phyloP scores from a whole-genome alignment of 2,888 invertebrate species.

The Eristalis pertinax region DNA sequence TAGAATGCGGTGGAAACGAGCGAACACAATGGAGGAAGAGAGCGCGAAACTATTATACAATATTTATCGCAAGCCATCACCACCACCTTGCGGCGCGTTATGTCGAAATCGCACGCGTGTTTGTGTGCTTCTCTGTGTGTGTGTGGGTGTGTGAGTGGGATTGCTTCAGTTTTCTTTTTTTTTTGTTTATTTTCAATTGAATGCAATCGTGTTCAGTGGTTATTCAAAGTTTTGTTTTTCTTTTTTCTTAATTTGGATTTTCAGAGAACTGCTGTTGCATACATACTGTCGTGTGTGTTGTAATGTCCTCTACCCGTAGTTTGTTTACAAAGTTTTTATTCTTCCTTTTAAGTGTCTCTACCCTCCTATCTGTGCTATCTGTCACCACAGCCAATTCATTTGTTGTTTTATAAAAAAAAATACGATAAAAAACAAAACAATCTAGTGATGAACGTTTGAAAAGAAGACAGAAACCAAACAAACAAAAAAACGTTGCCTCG shows the following conservation, averaged over 20 bases:
- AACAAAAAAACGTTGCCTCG: slow-evolving; percentile 11
- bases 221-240: slow-evolving; percentile 17
- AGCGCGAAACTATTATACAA: not conserved
- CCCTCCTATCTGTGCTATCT: slow-evolving; percentile 34
- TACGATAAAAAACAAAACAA: not conserved
- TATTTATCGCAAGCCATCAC: not conserved
- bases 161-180: not conserved
- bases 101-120: slow-evolving; percentile 27
- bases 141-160: not conserved
- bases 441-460: slow-evolving; percentile 17
- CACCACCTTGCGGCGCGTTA: slow-evolving; percentile 17
- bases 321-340: slow-evolving; percentile 26
- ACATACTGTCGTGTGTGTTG: not conserved
- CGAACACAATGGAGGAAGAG: not conserved
- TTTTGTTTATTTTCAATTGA: slow-evolving; percentile 9
- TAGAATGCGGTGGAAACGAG: not conserved
- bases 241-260: slow-evolving; percentile 15
- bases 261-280: not conserved
- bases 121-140: not conserved
- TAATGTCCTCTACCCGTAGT: not conserved
- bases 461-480: not conserved
- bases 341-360: slow-evolving; percentile 21
- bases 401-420: not conserved
- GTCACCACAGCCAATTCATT: slow-evolving; percentile 5
- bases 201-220: slow-evolving; percentile 21